Conservation (phyloP, 2,797 vertebrate genomes). For the Myripristis jacobus region DNA sequence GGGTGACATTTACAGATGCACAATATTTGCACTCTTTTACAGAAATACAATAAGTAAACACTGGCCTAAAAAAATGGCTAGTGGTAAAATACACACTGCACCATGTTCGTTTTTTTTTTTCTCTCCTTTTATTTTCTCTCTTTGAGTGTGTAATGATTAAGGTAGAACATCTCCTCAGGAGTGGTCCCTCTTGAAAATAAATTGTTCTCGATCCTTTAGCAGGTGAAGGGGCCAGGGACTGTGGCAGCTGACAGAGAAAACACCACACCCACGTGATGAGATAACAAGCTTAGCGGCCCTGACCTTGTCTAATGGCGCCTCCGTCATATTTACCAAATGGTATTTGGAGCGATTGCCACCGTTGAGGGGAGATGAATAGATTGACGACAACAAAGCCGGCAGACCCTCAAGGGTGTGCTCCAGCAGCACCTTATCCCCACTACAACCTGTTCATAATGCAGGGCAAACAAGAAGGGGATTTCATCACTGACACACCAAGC, state of each 20-base stretch:
- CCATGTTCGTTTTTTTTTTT: slow-evolving; percentile 14
- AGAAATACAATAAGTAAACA: slow-evolving; percentile 59
- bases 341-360: slow-evolving; percentile 63
- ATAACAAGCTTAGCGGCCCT: slow-evolving; percentile 77
- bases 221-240: slow-evolving; percentile 75
- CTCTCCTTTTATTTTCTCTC: slow-evolving; percentile 20
- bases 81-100: background rate
- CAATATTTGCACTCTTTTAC: slow-evolving; percentile 53
- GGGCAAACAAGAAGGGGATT: slow-evolving; percentile 63
- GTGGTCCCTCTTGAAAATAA: slow-evolving; percentile 63
- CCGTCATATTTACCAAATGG: slow-evolving; percentile 83
- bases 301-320: slow-evolving; percentile 80
- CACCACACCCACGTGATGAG: slow-evolving; percentile 62
- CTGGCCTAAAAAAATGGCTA: slow-evolving; percentile 24
- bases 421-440: slow-evolving; percentile 37
- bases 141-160: slow-evolving; percentile 50
- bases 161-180: slow-evolving; percentile 45
- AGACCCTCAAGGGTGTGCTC: slow-evolving; percentile 62
- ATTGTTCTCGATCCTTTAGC: slow-evolving; percentile 63
- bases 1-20: slow-evolving; percentile 71
- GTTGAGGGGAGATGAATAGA: slow-evolving; percentile 69
- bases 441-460: slow-evolving; percentile 56
- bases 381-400: slow-evolving; percentile 73
- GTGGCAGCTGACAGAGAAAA: slow-evolving; percentile 61
- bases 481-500: slow-evolving; percentile 54